Conservation (phyloP, 2,113 vertebrate genomes). For the Dromaius novaehollandiae region DNA sequence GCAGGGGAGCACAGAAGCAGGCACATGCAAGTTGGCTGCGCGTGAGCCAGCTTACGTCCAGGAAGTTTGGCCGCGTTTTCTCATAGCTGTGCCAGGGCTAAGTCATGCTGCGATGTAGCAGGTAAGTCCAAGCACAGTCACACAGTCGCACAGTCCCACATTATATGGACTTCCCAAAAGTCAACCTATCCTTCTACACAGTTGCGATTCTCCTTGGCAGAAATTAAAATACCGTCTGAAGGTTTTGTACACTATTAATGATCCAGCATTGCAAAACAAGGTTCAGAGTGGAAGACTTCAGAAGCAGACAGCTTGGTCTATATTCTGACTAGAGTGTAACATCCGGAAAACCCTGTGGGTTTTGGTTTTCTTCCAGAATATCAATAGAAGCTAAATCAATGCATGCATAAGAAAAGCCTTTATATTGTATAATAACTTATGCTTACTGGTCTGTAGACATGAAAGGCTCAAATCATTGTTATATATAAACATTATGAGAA, state of each 20-base stretch:
- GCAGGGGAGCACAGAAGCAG: slow-evolving; percentile 6
- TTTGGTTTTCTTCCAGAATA: slow-evolving; percentile 29
- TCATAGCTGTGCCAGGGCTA: neutral
- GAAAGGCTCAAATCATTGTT: neutral
- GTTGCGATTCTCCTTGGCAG: neutral
- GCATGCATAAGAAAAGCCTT: neutral
- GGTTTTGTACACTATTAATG: neutral
- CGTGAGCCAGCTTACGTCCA: neutral
- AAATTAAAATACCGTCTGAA: neutral
- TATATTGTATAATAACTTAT: neutral
- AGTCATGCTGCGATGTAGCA: neutral
- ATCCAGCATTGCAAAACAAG: neutral
- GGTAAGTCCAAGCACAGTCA: neutral
- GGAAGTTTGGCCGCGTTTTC: neutral
- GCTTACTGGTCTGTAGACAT: neutral
- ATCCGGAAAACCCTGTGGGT: neutral
- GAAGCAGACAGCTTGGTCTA: neutral
- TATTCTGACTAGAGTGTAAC: neutral
- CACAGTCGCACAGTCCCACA: neutral
- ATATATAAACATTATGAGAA: neutral
- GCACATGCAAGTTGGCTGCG: neutral
- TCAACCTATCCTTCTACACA: neutral
- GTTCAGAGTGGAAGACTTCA: neutral
- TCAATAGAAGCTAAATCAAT: neutral
- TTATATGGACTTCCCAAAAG: neutral